phyloP scores from a whole-genome alignment of 1,140 invertebrate genomes.

The Ephestia elutella region DNA sequence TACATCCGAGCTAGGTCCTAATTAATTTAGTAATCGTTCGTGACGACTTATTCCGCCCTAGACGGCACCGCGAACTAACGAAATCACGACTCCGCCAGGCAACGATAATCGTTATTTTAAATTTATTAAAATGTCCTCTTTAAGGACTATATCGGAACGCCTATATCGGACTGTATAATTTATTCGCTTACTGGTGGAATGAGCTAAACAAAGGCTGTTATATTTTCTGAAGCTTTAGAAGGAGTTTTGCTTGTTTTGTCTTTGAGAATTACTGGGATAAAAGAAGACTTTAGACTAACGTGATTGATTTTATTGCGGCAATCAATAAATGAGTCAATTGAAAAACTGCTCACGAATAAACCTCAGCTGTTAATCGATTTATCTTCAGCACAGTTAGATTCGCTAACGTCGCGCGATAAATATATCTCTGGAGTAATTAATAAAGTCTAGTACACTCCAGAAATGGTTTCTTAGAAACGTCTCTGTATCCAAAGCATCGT shows the following conservation, averaged over 20 bases:
- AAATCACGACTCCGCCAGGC: slow-evolving; percentile 69
- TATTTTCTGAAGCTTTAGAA: slow-evolving; percentile 26
- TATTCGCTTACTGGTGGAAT: slow-evolving; percentile 58
- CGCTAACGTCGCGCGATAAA: neutral
- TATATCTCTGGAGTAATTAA: neutral
- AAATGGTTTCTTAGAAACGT: slow-evolving; percentile 6
- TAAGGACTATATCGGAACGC: slow-evolving; percentile 64
- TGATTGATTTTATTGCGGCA: too few species aligned
- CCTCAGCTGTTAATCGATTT: neutral
- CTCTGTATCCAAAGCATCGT: slow-evolving; percentile 5
- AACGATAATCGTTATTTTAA: slow-evolving; percentile 74
- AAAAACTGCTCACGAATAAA: too few species aligned
- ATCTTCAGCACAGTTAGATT: neutral
- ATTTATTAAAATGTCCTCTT: slow-evolving; percentile 73
- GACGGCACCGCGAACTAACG: slow-evolving; percentile 65
- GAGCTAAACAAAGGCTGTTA: slow-evolving; percentile 60
- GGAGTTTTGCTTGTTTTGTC: neutral
- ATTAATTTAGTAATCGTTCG: slow-evolving; percentile 74
- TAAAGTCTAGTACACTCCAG: neutral
- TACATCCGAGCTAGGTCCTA: slow-evolving; percentile 67
- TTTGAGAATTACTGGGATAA: neutral
- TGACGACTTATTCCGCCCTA: slow-evolving; percentile 69
- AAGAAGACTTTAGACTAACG: neutral
- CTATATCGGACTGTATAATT: slow-evolving; percentile 71
- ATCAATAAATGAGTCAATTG: too few species aligned